Evolutionary conservation across 2,888 invertebrate genomes (phyloP).

Genomic region (Blastobasis lacticolella): DNA sequence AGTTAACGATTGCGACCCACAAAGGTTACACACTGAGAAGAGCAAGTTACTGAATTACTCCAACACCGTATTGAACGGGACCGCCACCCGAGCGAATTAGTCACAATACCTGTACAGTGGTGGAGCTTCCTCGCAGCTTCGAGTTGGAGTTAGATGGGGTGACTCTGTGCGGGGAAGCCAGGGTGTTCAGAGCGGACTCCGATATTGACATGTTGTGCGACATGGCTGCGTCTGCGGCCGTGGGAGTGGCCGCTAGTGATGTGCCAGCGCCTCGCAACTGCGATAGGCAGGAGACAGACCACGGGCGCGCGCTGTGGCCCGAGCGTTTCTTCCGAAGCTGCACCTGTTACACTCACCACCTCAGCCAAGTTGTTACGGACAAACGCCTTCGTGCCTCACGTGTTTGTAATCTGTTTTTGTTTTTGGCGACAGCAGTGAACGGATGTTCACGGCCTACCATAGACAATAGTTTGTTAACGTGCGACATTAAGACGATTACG

Average conservation of each 20-base stretch:
- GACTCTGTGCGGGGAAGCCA: slow-evolving; percentile 70
- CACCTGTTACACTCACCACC: background rate
- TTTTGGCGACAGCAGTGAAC: too few relatives aligned
- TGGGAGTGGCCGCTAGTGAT: slow-evolving; percentile 57
- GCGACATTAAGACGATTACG: too few relatives aligned
- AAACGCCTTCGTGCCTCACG: too few relatives aligned
- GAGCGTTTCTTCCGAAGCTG: slow-evolving; percentile 70
- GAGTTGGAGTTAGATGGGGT: slow-evolving; percentile 58
- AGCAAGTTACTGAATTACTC: background rate
- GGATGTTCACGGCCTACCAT: too few relatives aligned
- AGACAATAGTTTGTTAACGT: too few relatives aligned
- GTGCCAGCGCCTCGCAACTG: slow-evolving; percentile 75
- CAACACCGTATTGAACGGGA: background rate
- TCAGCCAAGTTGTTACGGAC: slow-evolving; percentile 13
- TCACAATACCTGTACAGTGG: slow-evolving; percentile 58
- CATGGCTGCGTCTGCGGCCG: slow-evolving; percentile 48
- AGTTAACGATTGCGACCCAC: too few relatives aligned
- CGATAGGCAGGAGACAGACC: slow-evolving; percentile 91
- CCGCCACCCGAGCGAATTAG: slow-evolving; percentile 2
- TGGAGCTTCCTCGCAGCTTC: slow-evolving; percentile 63
- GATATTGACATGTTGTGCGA: slow-evolving; percentile 86
- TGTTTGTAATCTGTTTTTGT: too few relatives aligned
- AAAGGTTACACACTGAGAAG: too few relatives aligned
- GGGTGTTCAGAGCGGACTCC: slow-evolving; percentile 88
- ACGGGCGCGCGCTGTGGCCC: slow-evolving; percentile 79